phyloP scores from a whole-genome alignment of 2,113 vertebrate genomes.

The Felis chaus region DNA sequence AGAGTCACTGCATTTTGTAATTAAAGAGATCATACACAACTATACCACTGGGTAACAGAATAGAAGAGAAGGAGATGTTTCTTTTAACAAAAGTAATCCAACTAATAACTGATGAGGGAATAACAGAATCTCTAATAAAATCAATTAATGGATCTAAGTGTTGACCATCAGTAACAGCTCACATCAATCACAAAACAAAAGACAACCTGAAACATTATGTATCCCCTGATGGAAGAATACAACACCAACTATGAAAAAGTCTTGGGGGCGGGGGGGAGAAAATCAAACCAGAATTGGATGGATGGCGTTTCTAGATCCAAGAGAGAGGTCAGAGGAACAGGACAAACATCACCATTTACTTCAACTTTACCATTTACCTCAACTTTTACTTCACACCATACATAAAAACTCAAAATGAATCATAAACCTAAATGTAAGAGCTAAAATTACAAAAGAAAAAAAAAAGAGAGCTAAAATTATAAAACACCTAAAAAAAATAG shows the following conservation, averaged over 20 bases:
- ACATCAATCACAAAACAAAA: not conserved
- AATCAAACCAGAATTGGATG: not conserved
- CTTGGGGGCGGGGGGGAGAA: not conserved
- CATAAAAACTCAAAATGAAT: conserved; percentile 4
- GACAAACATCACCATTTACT: not conserved
- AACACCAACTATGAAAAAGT: not conserved
- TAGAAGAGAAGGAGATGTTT: not conserved
- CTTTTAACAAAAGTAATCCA: conserved; percentile 3
- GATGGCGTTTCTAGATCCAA: not conserved
- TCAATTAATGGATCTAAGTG: not conserved
- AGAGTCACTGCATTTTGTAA: conserved; percentile 17
- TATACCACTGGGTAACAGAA: not conserved
- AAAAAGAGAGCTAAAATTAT: not conserved
- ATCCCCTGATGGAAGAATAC: not conserved
- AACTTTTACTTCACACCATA: not conserved
- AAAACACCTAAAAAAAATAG: not conserved
- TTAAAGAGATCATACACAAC: not conserved
- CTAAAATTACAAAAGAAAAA: not conserved
- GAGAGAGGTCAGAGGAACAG: not conserved
- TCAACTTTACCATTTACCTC: not conserved
- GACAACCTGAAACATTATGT: not conserved
- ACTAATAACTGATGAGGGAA: not conserved
- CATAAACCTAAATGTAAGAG: not conserved
- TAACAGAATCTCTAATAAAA: not conserved
- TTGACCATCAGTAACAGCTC: not conserved